Evolutionary conservation across 2,888 invertebrate genomes (phyloP).

Genomic region (Stenodema calcarata): DNA sequence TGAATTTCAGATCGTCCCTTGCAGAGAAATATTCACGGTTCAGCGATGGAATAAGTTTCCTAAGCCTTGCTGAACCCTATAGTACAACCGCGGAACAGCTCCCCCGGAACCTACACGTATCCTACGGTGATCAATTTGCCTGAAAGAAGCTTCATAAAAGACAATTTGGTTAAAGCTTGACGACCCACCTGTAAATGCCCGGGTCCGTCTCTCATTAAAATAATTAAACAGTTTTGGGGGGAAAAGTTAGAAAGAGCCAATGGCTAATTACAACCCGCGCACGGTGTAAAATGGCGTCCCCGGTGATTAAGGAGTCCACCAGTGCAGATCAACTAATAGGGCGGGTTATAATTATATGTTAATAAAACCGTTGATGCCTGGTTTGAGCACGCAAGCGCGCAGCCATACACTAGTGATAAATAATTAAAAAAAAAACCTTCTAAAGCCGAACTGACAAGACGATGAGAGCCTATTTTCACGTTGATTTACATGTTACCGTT

Average conservation of each 20-base stretch:
- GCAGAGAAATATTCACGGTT: too few species aligned
- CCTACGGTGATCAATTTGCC: too few species aligned
- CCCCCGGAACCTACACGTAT: too few species aligned
- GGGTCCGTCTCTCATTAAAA: slow-evolving; percentile 17
- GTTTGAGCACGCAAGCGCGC: background rate
- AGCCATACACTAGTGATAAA: background rate
- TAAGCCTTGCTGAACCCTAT: too few species aligned
- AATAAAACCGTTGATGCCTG: slow-evolving; percentile 13
- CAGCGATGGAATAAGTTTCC: too few species aligned
- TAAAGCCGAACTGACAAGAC: background rate
- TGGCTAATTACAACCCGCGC: slow-evolving; percentile 7
- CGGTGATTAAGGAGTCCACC: slow-evolving; percentile 14
- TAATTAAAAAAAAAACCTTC: background rate
- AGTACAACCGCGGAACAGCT: too few species aligned
- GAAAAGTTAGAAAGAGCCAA: background rate
- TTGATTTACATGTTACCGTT: background rate
- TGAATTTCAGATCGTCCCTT: too few species aligned
- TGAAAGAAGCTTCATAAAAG: background rate
- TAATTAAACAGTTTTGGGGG: slow-evolving; percentile 18
- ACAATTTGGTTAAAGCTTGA: slow-evolving; percentile 21
- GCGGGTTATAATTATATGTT: slow-evolving; percentile 11
- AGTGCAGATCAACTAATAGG: slow-evolving; percentile 27
- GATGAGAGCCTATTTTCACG: background rate
- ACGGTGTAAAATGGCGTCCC: slow-evolving; percentile 20
- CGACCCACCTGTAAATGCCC: slow-evolving; percentile 2